These are phyloP conservation scores for Toxonevra muliebris DNA, from an alignment of 2,888 invertebrate species.

Conservation along the genomic window DNA sequence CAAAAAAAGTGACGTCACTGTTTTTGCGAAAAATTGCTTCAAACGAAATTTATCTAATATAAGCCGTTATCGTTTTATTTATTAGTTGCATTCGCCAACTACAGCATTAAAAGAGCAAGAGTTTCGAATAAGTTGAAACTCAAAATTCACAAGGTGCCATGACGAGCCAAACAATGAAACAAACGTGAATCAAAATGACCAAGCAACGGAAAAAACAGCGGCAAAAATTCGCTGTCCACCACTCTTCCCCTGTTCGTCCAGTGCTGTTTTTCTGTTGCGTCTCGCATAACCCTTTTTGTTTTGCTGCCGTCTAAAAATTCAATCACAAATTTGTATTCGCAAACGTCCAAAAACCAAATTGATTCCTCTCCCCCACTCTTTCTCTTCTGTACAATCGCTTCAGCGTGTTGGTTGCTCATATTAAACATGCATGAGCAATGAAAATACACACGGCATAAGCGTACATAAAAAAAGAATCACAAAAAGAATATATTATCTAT, in stretches of 20 bases:
- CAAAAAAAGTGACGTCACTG: too few species aligned
- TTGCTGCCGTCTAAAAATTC: not conserved
- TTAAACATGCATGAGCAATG: too few species aligned
- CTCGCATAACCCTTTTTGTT: too few species aligned
- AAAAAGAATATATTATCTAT: constrained; percentile 7
- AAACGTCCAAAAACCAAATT: constrained; percentile 12
- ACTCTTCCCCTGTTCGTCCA: not conserved
- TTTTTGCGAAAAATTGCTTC: too few species aligned
- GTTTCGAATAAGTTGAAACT: not conserved
- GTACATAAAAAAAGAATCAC: not conserved
- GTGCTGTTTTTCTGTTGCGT: constrained; percentile 11
- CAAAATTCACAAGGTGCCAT: not conserved
- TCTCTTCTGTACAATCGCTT: too few species aligned
- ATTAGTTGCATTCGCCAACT: too few species aligned
- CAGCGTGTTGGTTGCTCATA: too few species aligned
- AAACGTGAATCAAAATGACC: not conserved
- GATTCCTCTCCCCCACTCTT: too few species aligned
- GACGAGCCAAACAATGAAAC: not conserved
- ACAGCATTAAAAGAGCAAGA: not conserved
- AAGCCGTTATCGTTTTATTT: too few species aligned
- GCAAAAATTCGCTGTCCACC: not conserved
- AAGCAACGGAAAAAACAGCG: not conserved
- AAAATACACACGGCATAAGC: too few species aligned
- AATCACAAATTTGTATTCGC: constrained; percentile 20
- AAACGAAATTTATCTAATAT: too few species aligned